These are phyloP conservation scores for Tachysurus fulvidraco DNA, from an alignment of 2,113 vertebrate genomes.

Conservation along the genomic window DNA sequence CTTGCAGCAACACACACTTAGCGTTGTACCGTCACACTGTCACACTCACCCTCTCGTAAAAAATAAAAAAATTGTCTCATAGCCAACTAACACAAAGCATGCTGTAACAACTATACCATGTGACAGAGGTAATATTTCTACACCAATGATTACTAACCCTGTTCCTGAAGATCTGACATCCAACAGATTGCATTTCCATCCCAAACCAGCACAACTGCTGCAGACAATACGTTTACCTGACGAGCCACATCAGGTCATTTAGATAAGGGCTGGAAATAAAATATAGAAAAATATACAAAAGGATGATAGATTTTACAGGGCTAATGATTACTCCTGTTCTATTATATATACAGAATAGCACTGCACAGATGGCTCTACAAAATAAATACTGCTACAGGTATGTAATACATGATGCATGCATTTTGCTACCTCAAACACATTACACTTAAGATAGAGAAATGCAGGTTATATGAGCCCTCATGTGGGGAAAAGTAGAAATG, in stretches of 20 bases:
- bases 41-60: background rate
- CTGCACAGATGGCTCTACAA: background rate
- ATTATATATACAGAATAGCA: background rate
- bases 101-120: background rate
- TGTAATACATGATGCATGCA: background rate
- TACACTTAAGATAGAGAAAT: background rate
- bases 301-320: no score
- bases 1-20: no score
- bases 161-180: background rate
- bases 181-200: background rate
- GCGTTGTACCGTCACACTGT: background rate
- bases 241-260: background rate
- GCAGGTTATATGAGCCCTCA: background rate
- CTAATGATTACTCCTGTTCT: background rate
- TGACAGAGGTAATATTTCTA: background rate
- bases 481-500: constrained; percentile 19
- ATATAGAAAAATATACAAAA: background rate
- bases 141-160: background rate
- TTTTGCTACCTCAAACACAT: background rate
- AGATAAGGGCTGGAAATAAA: background rate
- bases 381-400: background rate
- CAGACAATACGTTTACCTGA: constrained; percentile 13
- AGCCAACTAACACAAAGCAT: background rate
- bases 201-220: background rate
- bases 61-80: background rate